phyloP scores from a whole-genome alignment of 2,888 invertebrate species.

The Endomychus coccineus region DNA sequence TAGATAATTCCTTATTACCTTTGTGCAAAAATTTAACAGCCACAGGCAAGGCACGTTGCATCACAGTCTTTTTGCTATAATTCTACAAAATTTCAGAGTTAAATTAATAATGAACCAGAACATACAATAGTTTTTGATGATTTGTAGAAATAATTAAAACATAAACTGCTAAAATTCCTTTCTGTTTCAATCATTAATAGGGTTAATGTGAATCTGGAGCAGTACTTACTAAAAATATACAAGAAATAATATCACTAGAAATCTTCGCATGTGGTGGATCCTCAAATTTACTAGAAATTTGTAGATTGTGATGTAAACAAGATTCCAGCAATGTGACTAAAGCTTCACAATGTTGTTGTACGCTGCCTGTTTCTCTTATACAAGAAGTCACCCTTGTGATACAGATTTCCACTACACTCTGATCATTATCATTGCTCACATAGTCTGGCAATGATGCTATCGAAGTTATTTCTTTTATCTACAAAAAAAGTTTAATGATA shows the following conservation, averaged over 20 bases:
- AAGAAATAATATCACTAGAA: slow-evolving; percentile 89
- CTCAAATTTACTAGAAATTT: slow-evolving; percentile 57
- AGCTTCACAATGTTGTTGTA: slow-evolving; percentile 78
- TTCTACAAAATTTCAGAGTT: slow-evolving; percentile 46
- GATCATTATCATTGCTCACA: slow-evolving; percentile 80
- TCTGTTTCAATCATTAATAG: not conserved
- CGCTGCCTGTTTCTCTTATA: slow-evolving; percentile 79
- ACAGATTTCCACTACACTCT: slow-evolving; percentile 92
- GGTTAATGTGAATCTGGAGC: no score
- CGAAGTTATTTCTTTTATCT: slow-evolving; percentile 68
- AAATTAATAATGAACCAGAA: no score
- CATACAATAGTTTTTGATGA: no score
- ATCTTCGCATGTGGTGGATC: slow-evolving; percentile 96
- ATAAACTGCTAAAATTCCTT: no score
- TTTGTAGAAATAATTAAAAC: no score
- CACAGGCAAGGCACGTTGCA: slow-evolving; percentile 80
- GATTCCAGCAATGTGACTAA: slow-evolving; percentile 79
- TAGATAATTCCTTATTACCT: slow-evolving; percentile 80
- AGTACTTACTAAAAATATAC: slow-evolving; percentile 77
- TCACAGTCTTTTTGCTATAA: slow-evolving; percentile 62
- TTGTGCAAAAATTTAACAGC: slow-evolving; percentile 88
- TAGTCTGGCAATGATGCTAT: slow-evolving; percentile 81
- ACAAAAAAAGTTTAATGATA: no score
- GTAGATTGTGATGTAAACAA: slow-evolving; percentile 81
- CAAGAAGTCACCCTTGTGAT: slow-evolving; percentile 86